Percentiles rank a stretch among this genome's conserved stretches.
Evolutionary conservation across 2,797 vertebrate genomes (phyloP).

Genomic region (Coregonus suidteri): DNA sequence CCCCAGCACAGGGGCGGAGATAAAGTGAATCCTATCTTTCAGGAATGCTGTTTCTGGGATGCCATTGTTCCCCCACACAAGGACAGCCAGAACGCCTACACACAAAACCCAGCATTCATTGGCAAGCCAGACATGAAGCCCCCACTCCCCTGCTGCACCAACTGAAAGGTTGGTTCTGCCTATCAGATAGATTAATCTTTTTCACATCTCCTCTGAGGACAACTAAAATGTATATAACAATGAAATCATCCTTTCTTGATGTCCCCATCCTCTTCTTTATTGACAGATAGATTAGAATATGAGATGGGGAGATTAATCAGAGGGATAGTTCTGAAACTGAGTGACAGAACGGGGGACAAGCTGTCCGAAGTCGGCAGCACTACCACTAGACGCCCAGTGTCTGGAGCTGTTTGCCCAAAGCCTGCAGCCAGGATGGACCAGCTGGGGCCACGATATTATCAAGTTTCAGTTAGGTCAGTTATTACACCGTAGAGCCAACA

Average conservation of each 20-base stretch:
- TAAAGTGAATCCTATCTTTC: constrained; percentile 62
- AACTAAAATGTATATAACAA: background rate
- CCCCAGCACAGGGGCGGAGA: constrained; percentile 36
- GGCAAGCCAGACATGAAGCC: background rate
- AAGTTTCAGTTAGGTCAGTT: constrained; percentile 90
- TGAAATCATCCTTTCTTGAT: constrained; percentile 10
- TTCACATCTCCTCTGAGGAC: background rate
- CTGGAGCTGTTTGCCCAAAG: constrained; percentile 94
- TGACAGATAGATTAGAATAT: background rate
- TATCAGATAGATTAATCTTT: background rate
- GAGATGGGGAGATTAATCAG: background rate
- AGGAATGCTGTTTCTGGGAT: constrained; percentile 56
- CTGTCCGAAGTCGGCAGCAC: too few relatives aligned
- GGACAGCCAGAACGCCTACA: constrained; percentile 51
- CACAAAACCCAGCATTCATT: constrained; percentile 1
- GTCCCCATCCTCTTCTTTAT: background rate
- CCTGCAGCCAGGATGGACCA: constrained; percentile 93
- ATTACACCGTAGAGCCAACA: constrained; percentile 69
- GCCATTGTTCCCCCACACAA: constrained; percentile 59
- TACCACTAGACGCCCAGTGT: constrained; percentile 64
- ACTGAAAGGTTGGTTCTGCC: background rate
- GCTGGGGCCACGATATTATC: constrained; percentile 97
- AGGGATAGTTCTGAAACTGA: background rate
- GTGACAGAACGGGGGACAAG: background rate
- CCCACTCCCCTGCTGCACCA: background rate